Conservation (phyloP, 2,113 vertebrate species). For the Catagonus wagneri region DNA sequence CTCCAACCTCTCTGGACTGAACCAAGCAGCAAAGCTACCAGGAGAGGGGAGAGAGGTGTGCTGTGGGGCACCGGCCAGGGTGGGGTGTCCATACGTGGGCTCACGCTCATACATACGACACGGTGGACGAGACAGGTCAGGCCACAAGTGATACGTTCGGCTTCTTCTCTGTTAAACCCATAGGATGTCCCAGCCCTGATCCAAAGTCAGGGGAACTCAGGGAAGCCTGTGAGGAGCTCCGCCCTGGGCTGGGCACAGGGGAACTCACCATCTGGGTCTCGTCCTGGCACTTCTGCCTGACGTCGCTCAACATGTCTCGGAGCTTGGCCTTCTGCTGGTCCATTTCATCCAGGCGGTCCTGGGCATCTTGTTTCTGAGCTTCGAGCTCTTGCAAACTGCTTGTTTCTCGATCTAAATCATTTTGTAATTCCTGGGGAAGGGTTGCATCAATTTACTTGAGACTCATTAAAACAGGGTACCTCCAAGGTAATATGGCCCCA, state of each 20-base stretch:
- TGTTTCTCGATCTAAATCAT: conserved; percentile 95
- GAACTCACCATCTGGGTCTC: conserved; percentile 96
- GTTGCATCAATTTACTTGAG: not conserved
- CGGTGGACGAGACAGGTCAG: not conserved
- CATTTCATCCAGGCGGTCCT: conserved; percentile 98
- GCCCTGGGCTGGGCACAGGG: not conserved
- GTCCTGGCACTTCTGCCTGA: conserved; percentile 96
- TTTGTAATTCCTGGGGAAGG: conserved; percentile 94
- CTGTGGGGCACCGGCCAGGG: not conserved
- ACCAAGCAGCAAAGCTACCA: not conserved
- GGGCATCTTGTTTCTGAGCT: conserved; percentile 97
- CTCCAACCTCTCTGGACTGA: not conserved
- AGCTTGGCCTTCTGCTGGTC: conserved; percentile 98
- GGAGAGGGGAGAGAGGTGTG: not conserved
- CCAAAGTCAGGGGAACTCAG: not conserved
- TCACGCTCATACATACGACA: accelerated
- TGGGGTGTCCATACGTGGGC: not conserved
- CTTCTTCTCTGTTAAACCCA: not conserved
- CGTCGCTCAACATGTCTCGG: conserved; percentile 96
- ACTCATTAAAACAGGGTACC: accelerated
- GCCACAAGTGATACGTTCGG: not conserved
- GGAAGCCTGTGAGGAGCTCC: not conserved
- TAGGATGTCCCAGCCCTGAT: accelerated
- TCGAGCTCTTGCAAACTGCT: conserved; percentile 95
- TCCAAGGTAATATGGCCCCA: not conserved